phyloP scores from a whole-genome alignment of 35 echinoderm and acorn worm species.

The Strongylocentrotus purpuratus region DNA sequence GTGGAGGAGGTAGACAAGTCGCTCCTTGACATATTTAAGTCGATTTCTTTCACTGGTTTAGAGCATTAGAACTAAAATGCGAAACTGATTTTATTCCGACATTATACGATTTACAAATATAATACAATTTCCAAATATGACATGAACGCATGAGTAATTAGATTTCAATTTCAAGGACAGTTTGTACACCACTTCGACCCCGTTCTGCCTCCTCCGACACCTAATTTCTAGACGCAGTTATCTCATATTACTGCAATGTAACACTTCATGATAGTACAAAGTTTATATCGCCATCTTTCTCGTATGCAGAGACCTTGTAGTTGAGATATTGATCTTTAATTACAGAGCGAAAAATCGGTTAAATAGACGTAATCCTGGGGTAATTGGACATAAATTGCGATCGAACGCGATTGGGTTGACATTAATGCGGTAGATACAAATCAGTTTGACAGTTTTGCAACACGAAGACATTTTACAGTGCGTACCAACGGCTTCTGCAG shows the following conservation, averaged over 20 bases:
- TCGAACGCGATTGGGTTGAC: not conserved
- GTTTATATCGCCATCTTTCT: not conserved
- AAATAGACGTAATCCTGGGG: not conserved
- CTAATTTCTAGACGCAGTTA: not conserved
- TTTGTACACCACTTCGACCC: not conserved
- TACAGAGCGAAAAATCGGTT: not conserved
- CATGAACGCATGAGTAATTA: not conserved
- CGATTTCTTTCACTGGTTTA: not conserved
- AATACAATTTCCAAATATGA: not conserved
- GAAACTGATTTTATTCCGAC: not conserved
- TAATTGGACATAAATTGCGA: conserved; percentile 13
- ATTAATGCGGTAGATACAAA: not conserved
- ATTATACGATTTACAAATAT: not conserved
- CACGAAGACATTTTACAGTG: not conserved
- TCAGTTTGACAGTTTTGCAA: conserved; percentile 17
- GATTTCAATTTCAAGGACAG: not conserved
- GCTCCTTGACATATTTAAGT: not conserved
- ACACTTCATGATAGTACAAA: not conserved
- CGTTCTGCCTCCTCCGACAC: not conserved
- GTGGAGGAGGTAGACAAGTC: not conserved
- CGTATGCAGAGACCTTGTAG: not conserved
- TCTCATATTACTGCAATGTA: conserved; percentile 10
- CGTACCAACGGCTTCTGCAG: not conserved
- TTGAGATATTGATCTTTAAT: not conserved
- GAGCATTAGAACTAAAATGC: not conserved